These are phyloP conservation scores for Lasiommata megera DNA, from an alignment of 2,888 invertebrate genomes.

Conservation along the genomic window DNA sequence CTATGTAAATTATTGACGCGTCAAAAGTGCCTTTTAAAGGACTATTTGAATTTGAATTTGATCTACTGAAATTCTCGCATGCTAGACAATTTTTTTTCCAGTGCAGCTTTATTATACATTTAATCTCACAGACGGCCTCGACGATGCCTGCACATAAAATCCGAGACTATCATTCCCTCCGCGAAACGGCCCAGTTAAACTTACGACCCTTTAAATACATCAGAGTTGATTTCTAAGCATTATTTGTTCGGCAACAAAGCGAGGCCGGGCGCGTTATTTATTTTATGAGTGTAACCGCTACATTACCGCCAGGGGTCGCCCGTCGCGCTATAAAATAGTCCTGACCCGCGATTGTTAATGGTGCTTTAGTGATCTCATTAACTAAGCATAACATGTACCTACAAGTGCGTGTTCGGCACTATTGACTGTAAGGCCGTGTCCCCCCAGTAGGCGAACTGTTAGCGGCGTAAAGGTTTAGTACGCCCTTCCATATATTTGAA, in stretches of 20 bases:
- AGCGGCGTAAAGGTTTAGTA: no score
- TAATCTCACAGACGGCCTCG: neutral
- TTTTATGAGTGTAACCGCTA: slow-evolving; percentile 39
- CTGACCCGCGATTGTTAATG: slow-evolving; percentile 24
- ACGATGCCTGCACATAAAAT: slow-evolving; percentile 16
- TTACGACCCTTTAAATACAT: slow-evolving; percentile 33
- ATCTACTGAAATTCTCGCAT: no score
- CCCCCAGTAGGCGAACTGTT: no score
- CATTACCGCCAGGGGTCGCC: slow-evolving; percentile 27
- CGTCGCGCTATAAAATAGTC: slow-evolving; percentile 15
- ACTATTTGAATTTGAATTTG: no score
- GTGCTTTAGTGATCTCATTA: slow-evolving; percentile 22
- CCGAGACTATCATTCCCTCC: slow-evolving; percentile 21
- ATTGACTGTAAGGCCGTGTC: neutral
- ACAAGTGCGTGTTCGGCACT: neutral
- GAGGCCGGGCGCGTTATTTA: slow-evolving; percentile 35
- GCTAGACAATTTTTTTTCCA: no score
- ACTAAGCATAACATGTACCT: slow-evolving; percentile 14
- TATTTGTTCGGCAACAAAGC: slow-evolving; percentile 38
- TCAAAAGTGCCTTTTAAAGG: no score
- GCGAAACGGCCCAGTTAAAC: slow-evolving; percentile 22
- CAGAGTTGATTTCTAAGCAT: slow-evolving; percentile 32
- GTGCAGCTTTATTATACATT: no score
- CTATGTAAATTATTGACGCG: no score
- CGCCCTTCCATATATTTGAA: no score